Conservation (phyloP, 2,113 vertebrate species). For the Perccottus glenii region DNA sequence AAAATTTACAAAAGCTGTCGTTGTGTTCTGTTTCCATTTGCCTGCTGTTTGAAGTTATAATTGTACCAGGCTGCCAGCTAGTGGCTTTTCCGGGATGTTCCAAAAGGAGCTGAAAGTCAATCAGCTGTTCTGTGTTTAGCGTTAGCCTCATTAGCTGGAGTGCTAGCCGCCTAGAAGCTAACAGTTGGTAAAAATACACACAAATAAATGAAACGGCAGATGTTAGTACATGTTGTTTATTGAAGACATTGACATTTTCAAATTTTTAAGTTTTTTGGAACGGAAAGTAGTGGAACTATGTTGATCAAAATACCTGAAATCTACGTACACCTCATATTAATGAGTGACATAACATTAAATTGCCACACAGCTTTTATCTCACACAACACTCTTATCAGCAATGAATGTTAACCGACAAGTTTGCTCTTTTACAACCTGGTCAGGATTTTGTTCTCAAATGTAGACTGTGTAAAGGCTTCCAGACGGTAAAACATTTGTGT, state of each 20-base stretch:
- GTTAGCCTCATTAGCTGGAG: slow-evolving; percentile 27
- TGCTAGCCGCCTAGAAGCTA: slow-evolving; percentile 23
- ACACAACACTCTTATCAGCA: neutral
- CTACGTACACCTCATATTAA: neutral
- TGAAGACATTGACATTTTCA: too few species aligned
- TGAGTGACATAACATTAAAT: neutral
- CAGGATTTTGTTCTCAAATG: too few species aligned
- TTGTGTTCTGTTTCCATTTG: neutral
- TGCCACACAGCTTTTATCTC: neutral
- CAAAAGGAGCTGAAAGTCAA: slow-evolving; percentile 4
- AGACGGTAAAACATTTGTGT: too few species aligned
- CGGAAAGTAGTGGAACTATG: too few species aligned
- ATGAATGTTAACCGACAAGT: neutral
- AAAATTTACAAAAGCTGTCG: neutral
- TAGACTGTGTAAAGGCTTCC: too few species aligned
- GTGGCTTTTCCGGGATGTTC: slow-evolving; percentile 7
- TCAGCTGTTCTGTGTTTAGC: slow-evolving; percentile 60
- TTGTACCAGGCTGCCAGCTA: neutral
- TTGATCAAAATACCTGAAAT: neutral
- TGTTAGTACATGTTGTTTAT: too few species aligned
- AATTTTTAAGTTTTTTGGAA: too few species aligned
- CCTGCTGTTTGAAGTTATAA: neutral
- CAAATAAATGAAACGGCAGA: neutral
- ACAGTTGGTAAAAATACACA: too few species aligned
- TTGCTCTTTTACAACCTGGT: too few species aligned